Evolutionary conservation across 2,113 vertebrate genomes (phyloP), one percentile per base, ranked within the genome.

Genomic region (Neoarius graeffei): DNA sequence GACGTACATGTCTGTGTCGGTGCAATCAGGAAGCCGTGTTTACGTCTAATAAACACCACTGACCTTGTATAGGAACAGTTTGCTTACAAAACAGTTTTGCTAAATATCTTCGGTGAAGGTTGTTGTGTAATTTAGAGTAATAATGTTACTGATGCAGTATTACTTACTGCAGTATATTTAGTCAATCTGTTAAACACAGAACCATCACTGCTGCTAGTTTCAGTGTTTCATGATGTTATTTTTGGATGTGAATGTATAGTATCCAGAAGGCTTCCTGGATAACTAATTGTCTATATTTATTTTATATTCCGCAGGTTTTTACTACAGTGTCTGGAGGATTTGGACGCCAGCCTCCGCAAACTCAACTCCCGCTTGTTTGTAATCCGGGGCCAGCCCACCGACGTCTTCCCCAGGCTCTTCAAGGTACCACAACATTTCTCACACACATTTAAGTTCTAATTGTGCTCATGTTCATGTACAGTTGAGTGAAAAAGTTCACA

Each of bases 321-420:
- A 81, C 95, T 99, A 93, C 97, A 99, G 0, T 98, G 97, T 96
- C 96, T 99, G 54, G 97, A 99, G 91, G 98, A 99, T 90, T 95
- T 99, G 92, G 98, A 99, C 91, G 96, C 97, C 90, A 99, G 96
- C 92, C 95, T 99, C 56, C 95, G 97, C 84, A 99, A 99, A 92
- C 95, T 98, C 91, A 99, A 99, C 93, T 99, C 98, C 81, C 97
- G 98, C 79, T 93, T 99, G 86, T 99, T 99, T 92, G 98, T 99
- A 90, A 99, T 99, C 81, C 97, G 97, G 88, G 98, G 98, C 89
- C 98, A 99, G 85, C 98, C 98, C 92, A 98, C 98, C n/a, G 98
- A 99, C 96, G 97, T 99, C 90, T 99, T 99, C 93, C 98, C 98
- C 86, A 96, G 97, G 81, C 97, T 99, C 74, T 99, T 99, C 92